A percentile compares a stretch with the other conserved stretches of the same genome.
Evolutionary conservation across 2,797 vertebrate species (phyloP).

Genomic region (Sternotherus odoratus): DNA sequence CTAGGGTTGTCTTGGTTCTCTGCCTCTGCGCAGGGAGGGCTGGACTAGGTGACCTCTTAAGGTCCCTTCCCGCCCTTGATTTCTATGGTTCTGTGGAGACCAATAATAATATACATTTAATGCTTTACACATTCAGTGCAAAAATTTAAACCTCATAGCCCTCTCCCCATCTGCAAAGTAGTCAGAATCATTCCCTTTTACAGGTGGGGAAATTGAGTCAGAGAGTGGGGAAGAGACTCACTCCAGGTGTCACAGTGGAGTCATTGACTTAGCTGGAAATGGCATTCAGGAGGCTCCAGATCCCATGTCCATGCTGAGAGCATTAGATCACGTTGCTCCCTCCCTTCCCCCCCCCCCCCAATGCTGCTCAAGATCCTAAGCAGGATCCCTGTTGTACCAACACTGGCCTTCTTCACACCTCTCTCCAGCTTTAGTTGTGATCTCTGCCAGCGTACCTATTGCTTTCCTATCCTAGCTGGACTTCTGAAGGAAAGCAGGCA

Average conservation of each 20-base stretch:
- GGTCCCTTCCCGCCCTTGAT: background rate
- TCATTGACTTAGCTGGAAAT: conserved; percentile 48
- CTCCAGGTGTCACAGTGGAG: conserved; percentile 26
- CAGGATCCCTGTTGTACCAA: background rate
- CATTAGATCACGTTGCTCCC: conserved; percentile 2
- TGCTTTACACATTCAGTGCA: conserved; percentile 54
- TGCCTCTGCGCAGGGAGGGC: background rate
- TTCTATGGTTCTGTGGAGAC: background rate
- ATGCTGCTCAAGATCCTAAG: background rate
- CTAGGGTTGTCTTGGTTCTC: background rate
- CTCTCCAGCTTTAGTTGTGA: background rate
- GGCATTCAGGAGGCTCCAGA: background rate
- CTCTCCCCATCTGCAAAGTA: conserved; percentile 14
- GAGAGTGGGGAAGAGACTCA: background rate
- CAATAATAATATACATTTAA: conserved; percentile 63
- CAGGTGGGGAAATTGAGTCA: conserved; percentile 60
- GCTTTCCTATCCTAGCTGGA: background rate
- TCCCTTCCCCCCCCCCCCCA: no score
- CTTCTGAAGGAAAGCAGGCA: fast-evolving
- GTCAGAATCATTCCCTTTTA: conserved; percentile 66
- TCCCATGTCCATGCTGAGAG: background rate
- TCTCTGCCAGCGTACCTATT: fast-evolving
- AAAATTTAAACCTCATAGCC: background rate
- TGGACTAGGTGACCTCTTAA: background rate
- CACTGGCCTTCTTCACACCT: background rate